Base-by-base conservation (phyloP, 37 sponge, comb jelly and placozoan species). In the Geodia barretti region DNA sequence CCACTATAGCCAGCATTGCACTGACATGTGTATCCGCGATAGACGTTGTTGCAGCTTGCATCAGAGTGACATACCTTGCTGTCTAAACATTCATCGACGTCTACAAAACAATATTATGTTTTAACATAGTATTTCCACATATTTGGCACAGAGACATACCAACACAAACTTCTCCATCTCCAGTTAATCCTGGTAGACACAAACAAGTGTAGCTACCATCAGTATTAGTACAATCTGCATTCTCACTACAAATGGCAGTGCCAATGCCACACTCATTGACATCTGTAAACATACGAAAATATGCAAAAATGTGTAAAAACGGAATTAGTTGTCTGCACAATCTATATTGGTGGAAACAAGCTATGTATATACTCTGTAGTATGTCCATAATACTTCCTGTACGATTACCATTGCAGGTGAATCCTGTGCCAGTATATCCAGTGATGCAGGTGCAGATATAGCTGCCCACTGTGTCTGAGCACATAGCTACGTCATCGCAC, bases 31-130 rank as follows among this genome's bases (percentile, higher is more conserved):
- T 59, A 59, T 21, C 60, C 20, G 14, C 60, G 19, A 59, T 59
- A 59, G 14, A 59, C 20, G 20, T 59, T 59, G 60, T 21, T 59
- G 60, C 60, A 59, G 20, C 20, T 59, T n/a, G n/a, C n/a, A n/a
- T n/a, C n/a, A n/a, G n/a, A n/a, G n/a, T n/a, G n/a, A n/a, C n/a
- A n/a, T n/a, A n/a, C n/a, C n/a, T n/a, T n/a, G n/a, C n/a, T n/a
- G n/a, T n/a, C n/a, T n/a, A n/a, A 9, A 17, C 67, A 66, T 66
- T 66, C 67, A 66, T 66, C 33, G 67, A 66, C 33, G 20, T 66
- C 67, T 66, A 28, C 25, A 63, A 63, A n/a, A n/a, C n/a, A n/a
- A n/a, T n/a, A n/a, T n/a, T n/a, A n/a, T n/a, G n/a, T n/a, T n/a
- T n/a, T n/a, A n/a, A n/a, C n/a, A n/a, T n/a, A n/a, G n/a, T n/a